Conservation (phyloP, 2,888 invertebrate genomes). For the Meloe dianella region DNA sequence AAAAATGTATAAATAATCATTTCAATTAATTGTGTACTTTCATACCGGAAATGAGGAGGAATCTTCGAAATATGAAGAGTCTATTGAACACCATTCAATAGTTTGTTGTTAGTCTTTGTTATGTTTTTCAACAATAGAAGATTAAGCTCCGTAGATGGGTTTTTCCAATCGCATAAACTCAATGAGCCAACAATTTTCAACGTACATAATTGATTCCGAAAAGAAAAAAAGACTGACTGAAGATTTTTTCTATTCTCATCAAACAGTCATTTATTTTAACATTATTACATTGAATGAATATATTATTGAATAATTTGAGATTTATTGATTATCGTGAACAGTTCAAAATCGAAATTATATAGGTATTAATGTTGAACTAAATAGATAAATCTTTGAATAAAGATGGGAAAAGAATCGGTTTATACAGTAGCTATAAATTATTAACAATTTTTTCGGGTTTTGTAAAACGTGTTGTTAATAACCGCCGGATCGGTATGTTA, state of each 20-base stretch:
- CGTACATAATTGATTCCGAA: neutral
- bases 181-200: neutral
- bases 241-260: neutral
- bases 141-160: slow-evolving; percentile 1
- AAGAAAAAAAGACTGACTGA: neutral
- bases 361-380: neutral
- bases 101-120: neutral
- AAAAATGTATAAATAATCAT: slow-evolving; percentile 1
- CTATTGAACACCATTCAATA: neutral
- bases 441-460: slow-evolving; percentile 14
- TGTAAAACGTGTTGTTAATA: slow-evolving; percentile 19
- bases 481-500: slow-evolving; percentile 35
- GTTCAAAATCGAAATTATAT: neutral
- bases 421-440: slow-evolving; percentile 26
- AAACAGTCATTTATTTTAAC: neutral
- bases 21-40: neutral
- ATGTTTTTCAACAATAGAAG: slow-evolving; percentile 1
- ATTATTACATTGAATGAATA: neutral
- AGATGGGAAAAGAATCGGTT: neutral
- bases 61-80: neutral
- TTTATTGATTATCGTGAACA: neutral
- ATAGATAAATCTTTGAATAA: neutral
- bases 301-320: neutral
- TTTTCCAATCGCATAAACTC: slow-evolving; percentile 14
- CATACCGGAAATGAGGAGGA: neutral